phyloP scores from a whole-genome alignment of 1,140 invertebrate species.

The Sesamia nonagrioides region DNA sequence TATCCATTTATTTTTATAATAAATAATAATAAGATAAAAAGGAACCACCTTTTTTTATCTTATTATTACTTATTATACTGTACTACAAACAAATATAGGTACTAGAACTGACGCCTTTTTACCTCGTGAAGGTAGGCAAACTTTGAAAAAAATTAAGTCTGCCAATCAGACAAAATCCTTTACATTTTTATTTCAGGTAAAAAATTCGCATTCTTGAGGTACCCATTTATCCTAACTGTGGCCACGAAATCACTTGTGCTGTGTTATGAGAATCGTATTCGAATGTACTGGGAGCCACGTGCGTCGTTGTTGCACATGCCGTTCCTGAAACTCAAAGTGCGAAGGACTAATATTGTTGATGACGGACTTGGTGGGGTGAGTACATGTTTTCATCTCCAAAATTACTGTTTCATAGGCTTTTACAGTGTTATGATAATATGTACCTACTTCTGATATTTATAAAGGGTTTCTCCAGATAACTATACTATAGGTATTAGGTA shows the following conservation, averaged over 20 bases:
- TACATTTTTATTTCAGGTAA: constrained; percentile 70
- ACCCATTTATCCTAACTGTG: constrained; percentile 97
- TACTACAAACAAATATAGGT: too few relatives aligned
- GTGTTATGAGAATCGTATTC: constrained; percentile 97
- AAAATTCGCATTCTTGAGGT: constrained; percentile 97
- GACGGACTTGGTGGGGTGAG: constrained; percentile 96
- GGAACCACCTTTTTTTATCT: too few relatives aligned
- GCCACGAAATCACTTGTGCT: constrained; percentile 96
- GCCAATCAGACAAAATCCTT: neutral
- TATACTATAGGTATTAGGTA: too few relatives aligned
- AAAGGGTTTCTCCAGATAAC: too few relatives aligned
- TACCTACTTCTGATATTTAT: too few relatives aligned
- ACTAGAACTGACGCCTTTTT: too few relatives aligned
- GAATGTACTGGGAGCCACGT: constrained; percentile 97
- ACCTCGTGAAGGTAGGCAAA: too few relatives aligned
- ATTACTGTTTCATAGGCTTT: neutral
- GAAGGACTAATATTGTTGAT: constrained; percentile 96
- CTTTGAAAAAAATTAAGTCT: too few relatives aligned
- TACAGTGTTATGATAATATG: too few relatives aligned
- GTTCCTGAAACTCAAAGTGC: constrained; percentile 94
- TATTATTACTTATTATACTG: too few relatives aligned
- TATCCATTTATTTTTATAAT: too few relatives aligned
- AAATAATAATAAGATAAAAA: too few relatives aligned
- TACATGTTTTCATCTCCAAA: constrained; percentile 21
- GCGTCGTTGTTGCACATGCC: constrained; percentile 95